Base-by-base conservation (phyloP, 2,888 invertebrate genomes). In the Gerosis bhagava region DNA sequence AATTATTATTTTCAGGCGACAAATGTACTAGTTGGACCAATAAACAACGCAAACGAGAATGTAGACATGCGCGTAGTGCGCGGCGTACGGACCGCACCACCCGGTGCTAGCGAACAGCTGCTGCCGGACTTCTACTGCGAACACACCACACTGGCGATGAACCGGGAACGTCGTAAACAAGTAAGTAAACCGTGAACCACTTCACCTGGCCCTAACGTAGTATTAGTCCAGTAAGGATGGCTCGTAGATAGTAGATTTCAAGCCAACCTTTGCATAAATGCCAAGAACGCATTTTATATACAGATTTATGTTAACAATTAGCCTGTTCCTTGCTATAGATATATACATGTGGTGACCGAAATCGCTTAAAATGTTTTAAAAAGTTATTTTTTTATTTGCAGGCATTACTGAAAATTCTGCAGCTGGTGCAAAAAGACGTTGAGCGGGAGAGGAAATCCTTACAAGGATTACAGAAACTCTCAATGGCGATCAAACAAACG, bases 41-140 rank as follows among this genome's bases (percentile, higher is more conserved):
- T 95, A 41, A 90, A 91, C 48, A 94, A 94, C 65, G 91, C 95
- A 17, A 93, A 94, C 66, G 92, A 94, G 5, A 90, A 93, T 51
- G 92, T 93, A 64, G 93, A 93, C 62, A 86, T 93, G 73, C 80
- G 90, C 2, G 91, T 92, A 5, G 90, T 92, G 55, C 83, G 92
- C 32, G 94, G 93, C 50, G 92, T 94, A 45, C 91, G 93, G 45
- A 93, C 94, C 10, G 92, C 92, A 5, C 91, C 92, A 0, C 90
- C 91, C 24, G 92, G 91, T 0, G 90, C 91, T 34, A 91, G 91
- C 58, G 97, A 98, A 69, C 97, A 98, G 76, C 89, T 97, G 41
- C 83, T 98, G 53, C 96, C 98, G 0, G 97, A 98, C 81, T 97
- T 97, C 87, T 98, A 97, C 82, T 97, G 98, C 63, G 98, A 98